Evolutionary conservation across 1,140 invertebrate genomes (phyloP), one percentile per base, ranked within the genome.

Genomic region (Elymnias hypermnestra): DNA sequence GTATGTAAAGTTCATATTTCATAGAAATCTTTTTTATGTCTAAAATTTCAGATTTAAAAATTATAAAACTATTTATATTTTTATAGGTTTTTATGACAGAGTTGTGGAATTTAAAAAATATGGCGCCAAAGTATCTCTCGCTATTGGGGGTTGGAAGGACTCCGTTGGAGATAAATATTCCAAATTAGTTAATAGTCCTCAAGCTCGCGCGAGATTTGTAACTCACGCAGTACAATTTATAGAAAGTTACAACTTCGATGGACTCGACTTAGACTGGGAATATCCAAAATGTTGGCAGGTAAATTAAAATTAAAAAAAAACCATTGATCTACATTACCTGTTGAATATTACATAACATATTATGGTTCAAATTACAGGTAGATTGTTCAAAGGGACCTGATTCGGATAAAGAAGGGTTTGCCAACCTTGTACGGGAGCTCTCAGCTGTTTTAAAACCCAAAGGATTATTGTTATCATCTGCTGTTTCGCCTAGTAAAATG

Each of bases 111-210:
- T 92, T 42, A 96, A 94, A 73, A 88, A 90, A 36, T 91, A 92
- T 53, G 95, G 95, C 1, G 79, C 95, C 2, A 97, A 96, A 72
- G 94, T 97, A 0, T 89, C 91, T 0, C 70, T 97, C 6, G 95
- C 94, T 5, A 85, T 97, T 5, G 95, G 95, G 9, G 95, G 95
- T 1, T 97, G 95, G 95, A 97, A 96, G 62, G 94, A 96, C 66
- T 96, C 94, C 0, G 90, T 89, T 18, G 94, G 94, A 0, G 93
- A 94, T 58, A 96, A 96, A 73, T 97, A 95, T 81, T 95, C 92
- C 45, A 89, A 91, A 41, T 73, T 95, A 4, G 94, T 96, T 0
- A 94, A 95, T 57, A 92, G 89, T 69, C 90, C 93, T 1, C 59
- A 88, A 1, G 90, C 93, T 0, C 88, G 94, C 17, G 83, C 77